phyloP scores from a whole-genome alignment of 1,140 invertebrate genomes.

The Adelges cooleyi region DNA sequence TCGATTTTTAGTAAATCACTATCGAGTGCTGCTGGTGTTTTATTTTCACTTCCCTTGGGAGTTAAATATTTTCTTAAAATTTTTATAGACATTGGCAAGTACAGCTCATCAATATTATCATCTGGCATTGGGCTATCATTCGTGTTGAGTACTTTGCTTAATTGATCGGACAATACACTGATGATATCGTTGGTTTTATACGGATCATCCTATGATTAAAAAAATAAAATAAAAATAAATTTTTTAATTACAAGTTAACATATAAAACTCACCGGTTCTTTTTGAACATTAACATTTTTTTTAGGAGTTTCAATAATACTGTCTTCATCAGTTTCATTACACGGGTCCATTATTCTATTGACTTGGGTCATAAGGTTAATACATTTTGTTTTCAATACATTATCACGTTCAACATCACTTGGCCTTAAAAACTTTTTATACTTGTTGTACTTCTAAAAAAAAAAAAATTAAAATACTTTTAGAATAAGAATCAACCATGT shows the following conservation, averaged over 20 bases:
- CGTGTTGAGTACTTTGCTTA: neutral
- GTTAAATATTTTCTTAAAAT: constrained; percentile 4
- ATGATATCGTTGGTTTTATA: neutral
- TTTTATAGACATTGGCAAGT: constrained; percentile 16
- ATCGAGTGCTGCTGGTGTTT: neutral
- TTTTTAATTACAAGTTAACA: neutral
- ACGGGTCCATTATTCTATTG: neutral
- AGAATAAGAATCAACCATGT: too few relatives aligned
- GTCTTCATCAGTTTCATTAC: neutral
- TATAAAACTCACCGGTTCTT: neutral
- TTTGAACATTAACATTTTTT: neutral
- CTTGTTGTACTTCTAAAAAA: neutral
- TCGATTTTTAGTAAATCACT: constrained; percentile 13
- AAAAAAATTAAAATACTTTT: neutral
- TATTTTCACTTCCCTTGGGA: neutral
- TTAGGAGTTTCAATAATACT: neutral
- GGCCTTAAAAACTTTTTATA: constrained; percentile 22
- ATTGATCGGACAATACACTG: constrained; percentile 1
- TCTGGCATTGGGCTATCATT: neutral
- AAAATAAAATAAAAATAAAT: neutral
- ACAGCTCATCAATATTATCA: neutral
- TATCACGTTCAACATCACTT: neutral
- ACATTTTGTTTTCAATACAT: neutral
- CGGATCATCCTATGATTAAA: neutral
- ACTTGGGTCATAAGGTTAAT: neutral